These are phyloP conservation scores for Rissa tridactyla DNA, from an alignment of 2,113 vertebrate species.

Conservation along the genomic window DNA sequence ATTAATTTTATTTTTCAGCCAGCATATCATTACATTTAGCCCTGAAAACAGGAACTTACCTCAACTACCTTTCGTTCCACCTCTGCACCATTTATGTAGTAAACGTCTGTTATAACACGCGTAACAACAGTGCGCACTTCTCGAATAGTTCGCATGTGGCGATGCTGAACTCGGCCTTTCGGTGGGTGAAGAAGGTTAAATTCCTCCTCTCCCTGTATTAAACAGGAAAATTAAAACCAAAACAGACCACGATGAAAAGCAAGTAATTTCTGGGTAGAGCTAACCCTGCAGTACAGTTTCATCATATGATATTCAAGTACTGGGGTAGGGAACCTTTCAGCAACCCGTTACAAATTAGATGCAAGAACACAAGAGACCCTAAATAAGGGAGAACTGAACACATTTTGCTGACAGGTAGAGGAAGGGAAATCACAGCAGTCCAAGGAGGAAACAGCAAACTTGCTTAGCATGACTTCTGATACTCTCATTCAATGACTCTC, in stretches of 20 bases:
- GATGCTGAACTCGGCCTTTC: slow-evolving; percentile 74
- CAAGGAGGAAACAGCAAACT: neutral
- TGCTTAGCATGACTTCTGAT: neutral
- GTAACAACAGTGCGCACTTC: slow-evolving; percentile 93
- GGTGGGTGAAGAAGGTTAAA: slow-evolving; percentile 75
- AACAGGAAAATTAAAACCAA: neutral
- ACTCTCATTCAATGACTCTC: neutral
- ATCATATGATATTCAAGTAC: neutral
- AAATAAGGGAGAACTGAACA: neutral
- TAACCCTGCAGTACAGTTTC: neutral
- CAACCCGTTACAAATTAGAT: neutral
- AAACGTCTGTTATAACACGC: slow-evolving; percentile 91
- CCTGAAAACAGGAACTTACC: slow-evolving; percentile 62
- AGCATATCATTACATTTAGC: neutral
- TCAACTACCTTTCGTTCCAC: slow-evolving; percentile 91
- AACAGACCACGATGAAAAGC: neutral
- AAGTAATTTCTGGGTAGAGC: neutral
- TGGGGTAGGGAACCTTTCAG: neutral
- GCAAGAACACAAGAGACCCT: neutral
- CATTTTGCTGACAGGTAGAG: neutral
- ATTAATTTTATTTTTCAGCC: neutral
- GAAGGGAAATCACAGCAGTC: neutral
- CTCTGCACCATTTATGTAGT: slow-evolving; percentile 90
- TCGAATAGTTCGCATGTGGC: slow-evolving; percentile 89
- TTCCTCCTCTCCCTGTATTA: slow-evolving; percentile 75